Evolutionary conservation across 1,140 invertebrate genomes (phyloP).

Genomic region (Halesus radiatus): DNA sequence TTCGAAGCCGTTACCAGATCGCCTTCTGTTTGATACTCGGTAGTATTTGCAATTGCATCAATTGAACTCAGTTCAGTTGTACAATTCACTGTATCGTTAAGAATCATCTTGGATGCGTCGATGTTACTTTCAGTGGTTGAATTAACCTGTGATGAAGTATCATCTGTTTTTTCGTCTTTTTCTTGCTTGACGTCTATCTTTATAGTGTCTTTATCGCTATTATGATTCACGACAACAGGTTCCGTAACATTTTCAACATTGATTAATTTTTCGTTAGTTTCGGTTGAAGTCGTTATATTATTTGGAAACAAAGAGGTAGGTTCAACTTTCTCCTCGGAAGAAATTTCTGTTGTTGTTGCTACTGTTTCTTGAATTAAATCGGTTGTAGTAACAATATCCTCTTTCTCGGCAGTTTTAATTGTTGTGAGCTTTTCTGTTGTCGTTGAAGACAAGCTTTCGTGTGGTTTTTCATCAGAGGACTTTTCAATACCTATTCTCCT

Average conservation of each 20-base stretch:
- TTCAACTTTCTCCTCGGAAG: background rate
- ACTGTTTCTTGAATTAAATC: background rate
- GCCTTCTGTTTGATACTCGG: conserved; percentile 23
- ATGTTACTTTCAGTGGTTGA: conserved; percentile 25
- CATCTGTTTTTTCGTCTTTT: background rate
- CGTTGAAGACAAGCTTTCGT: conserved; percentile 6
- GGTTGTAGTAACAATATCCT: background rate
- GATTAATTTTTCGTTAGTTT: background rate
- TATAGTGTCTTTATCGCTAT: background rate
- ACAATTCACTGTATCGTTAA: conserved; percentile 55
- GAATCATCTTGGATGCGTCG: conserved; percentile 42
- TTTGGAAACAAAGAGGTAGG: background rate
- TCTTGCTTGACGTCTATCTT: background rate
- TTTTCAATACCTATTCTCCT: conserved; percentile 54
- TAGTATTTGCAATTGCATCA: conserved; percentile 18
- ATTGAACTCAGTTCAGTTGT: conserved; percentile 50
- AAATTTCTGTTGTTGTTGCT: background rate
- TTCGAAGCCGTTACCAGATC: background rate
- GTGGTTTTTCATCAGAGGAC: background rate
- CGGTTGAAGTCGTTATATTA: background rate
- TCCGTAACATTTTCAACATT: background rate
- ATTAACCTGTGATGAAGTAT: background rate
- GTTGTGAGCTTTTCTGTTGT: background rate
- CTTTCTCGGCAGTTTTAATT: background rate
- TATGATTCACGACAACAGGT: background rate